A percentile compares a stretch with the other conserved stretches of the same genome.
Evolutionary conservation across 2,113 vertebrate species (phyloP).

Genomic region (Catagonus wagneri): DNA sequence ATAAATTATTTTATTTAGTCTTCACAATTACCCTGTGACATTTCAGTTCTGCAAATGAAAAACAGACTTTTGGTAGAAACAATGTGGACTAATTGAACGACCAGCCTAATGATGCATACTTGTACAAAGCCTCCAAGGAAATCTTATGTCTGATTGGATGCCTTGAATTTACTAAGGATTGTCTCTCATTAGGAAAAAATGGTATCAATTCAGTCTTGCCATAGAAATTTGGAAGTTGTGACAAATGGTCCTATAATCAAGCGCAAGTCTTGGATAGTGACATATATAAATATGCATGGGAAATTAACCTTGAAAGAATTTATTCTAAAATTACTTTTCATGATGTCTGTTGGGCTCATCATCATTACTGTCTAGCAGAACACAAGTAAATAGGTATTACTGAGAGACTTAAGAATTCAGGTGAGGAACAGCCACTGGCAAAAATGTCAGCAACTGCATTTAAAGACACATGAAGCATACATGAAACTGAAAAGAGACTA

Average conservation of each 20-base stretch:
- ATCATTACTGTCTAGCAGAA: background rate
- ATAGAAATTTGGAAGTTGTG: background rate
- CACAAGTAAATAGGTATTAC: background rate
- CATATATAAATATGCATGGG: background rate
- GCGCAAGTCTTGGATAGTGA: background rate
- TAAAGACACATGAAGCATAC: background rate
- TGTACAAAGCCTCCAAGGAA: background rate
- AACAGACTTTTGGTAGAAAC: background rate
- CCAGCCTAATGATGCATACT: background rate
- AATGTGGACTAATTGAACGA: background rate
- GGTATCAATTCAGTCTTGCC: background rate
- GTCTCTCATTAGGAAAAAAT: background rate
- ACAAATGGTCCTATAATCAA: background rate
- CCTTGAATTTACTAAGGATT: background rate
- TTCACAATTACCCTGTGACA: background rate
- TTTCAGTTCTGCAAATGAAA: background rate
- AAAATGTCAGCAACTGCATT: background rate
- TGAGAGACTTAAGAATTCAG: background rate
- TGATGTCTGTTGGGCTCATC: background rate
- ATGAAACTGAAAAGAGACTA: background rate
- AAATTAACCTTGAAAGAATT: slow-evolving; percentile 7
- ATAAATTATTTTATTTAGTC: background rate
- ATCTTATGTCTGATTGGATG: background rate
- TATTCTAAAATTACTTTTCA: slow-evolving; percentile 24
- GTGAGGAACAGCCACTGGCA: background rate